phyloP scores from a whole-genome alignment of 2,113 vertebrate species.

The Phoenicopterus ruber region DNA sequence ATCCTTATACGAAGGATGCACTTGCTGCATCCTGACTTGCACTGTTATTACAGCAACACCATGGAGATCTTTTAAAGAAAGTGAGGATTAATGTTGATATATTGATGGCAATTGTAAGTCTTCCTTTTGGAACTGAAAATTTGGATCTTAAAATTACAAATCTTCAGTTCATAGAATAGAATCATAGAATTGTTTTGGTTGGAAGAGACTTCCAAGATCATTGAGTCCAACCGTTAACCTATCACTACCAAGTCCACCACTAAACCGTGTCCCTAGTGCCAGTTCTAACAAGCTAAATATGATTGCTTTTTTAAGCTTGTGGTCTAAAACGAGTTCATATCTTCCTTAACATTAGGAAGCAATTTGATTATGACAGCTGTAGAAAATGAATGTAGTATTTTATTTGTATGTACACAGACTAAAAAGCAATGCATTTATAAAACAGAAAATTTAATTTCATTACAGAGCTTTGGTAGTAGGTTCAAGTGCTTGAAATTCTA shows the following conservation, averaged over 20 bases:
- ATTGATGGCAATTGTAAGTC: not conserved
- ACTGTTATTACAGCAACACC: not conserved
- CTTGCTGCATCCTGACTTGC: not conserved
- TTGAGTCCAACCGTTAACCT: too few relatives aligned
- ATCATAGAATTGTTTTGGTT: too few relatives aligned
- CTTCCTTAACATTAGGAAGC: not conserved
- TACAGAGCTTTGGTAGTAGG: not conserved
- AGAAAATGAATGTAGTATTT: not conserved
- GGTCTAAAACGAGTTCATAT: not conserved
- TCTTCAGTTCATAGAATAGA: too few relatives aligned
- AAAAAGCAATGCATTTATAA: not conserved
- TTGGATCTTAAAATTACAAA: not conserved
- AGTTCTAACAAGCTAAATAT: too few relatives aligned
- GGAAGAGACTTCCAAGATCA: too few relatives aligned
- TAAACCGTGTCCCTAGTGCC: too few relatives aligned
- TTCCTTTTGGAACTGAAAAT: not conserved
- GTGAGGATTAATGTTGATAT: not conserved
- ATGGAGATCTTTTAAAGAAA: not conserved
- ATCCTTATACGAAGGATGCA: not conserved
- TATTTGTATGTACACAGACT: not conserved
- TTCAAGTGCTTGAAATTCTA: not conserved
- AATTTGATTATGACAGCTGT: not conserved
- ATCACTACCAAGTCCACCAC: too few relatives aligned
- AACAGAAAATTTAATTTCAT: not conserved
- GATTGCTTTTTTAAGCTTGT: not conserved